Evolutionary conservation across 2,113 vertebrate genomes (phyloP), one percentile per base, ranked within the genome.

Genomic region (Mobula hypostoma): DNA sequence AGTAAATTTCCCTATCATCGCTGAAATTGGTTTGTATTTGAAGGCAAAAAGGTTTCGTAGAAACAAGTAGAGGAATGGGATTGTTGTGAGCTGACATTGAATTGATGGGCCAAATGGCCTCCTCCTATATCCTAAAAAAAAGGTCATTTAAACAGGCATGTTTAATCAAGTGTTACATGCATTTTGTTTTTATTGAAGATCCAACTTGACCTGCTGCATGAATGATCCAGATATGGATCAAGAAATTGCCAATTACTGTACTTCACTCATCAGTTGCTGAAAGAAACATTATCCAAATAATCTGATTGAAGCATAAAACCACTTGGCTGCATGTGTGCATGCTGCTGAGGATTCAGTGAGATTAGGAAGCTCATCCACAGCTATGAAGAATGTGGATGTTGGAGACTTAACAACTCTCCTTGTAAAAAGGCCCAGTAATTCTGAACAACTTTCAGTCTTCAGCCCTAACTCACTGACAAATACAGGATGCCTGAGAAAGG

Each of bases 221-320:
- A 93, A 27, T 93, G 21, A 74, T 40, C 76, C 24, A 56, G 40
- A 93, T 40, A 40, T 72, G 32, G 40, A 56, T 9, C 19, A 56
- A 93, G 4, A 24, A 90, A 32, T 66, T 66, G 21, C 91, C 19
- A 48, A 93, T 93, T 74, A 48, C 36, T 36, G 36, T 36, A 36
- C 9, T 93, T 32, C 68, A 56, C 72, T 93, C 7, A 74, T 76
- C 12, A 74, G 70, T 74, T 74, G 68, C 27, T 74, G 11, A 93
- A 93, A 72, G 40, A 74, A 93, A 93, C 9, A 93, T 56, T 93
- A 76, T 93, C 7, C 91, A 32, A 40, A 93, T 74, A 93, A 93
- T 76, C 91, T 74, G 21, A 5, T 27, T 76, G 9, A 76, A 15
- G 21, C 70, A 15, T 56, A 72, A 93, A 93, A 93, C 24, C 68